phyloP scores from a whole-genome alignment of 2,797 vertebrate genomes.

The Falco berigora region DNA sequence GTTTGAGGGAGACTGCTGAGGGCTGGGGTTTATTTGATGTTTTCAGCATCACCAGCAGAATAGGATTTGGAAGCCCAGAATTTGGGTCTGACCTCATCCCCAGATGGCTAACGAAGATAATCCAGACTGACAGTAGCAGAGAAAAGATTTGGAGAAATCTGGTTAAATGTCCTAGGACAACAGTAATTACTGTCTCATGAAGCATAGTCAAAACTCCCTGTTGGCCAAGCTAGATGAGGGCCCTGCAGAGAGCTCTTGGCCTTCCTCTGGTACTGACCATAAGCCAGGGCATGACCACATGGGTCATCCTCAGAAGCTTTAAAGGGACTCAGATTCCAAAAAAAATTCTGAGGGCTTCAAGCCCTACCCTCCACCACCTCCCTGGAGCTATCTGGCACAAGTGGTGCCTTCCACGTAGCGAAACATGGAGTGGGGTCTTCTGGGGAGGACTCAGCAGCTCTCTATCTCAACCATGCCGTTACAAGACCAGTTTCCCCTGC shows the following conservation, averaged over 20 bases:
- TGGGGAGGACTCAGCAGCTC: neutral
- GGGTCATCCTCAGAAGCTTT: neutral
- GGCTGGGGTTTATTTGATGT: neutral
- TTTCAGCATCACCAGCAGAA: neutral
- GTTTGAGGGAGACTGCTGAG: neutral
- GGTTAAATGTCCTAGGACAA: neutral
- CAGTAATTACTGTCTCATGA: neutral
- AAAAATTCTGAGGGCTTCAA: neutral
- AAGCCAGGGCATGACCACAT: neutral
- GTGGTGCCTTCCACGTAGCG: neutral
- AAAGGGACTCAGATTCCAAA: neutral
- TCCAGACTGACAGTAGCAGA: neutral
- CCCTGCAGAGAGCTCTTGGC: neutral
- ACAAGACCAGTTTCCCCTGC: neutral
- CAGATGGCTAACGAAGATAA: neutral
- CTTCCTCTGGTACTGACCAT: neutral
- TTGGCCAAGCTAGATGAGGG: neutral
- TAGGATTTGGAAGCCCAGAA: neutral
- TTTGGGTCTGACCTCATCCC: neutral
- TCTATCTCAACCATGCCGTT: accelerated
- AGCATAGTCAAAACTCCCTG: neutral
- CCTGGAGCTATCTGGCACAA: neutral
- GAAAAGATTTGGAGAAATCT: neutral
- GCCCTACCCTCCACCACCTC: neutral
- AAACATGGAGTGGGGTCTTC: neutral